phyloP scores from a whole-genome alignment of 2,888 invertebrate genomes.

The Orthonychiurus folsomi region DNA sequence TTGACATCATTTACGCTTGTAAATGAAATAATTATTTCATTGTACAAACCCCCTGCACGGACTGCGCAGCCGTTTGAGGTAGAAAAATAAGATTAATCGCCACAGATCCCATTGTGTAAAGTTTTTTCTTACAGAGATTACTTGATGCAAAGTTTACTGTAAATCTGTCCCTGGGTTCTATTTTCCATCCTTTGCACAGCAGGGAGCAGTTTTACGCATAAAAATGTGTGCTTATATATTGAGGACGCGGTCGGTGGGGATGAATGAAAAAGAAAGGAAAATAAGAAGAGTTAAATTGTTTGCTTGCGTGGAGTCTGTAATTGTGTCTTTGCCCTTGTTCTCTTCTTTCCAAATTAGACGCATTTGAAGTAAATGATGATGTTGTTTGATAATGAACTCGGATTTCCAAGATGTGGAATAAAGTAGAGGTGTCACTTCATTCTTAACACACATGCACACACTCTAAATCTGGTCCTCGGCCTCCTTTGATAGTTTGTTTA shows the following conservation, averaged over 20 bases:
- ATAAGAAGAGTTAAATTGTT: background rate
- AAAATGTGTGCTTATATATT: background rate
- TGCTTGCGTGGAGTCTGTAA: no score
- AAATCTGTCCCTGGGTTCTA: background rate
- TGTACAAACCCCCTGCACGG: no score
- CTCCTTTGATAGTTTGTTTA: no score
- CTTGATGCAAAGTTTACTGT: background rate
- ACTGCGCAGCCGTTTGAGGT: no score
- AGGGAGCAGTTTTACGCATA: background rate
- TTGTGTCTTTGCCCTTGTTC: no score
- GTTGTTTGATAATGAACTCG: background rate
- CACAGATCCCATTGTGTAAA: background rate
- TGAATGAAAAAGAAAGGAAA: background rate
- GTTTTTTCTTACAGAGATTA: background rate
- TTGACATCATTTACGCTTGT: no score
- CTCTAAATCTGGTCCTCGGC: no score
- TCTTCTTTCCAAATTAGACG: background rate
- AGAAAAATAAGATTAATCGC: background rate
- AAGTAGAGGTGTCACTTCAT: background rate
- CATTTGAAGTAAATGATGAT: background rate
- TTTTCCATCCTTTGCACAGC: background rate
- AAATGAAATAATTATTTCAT: no score
- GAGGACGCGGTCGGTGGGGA: background rate
- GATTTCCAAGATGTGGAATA: background rate
- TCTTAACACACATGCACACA: no score